These are phyloP conservation scores for Euproctis similis DNA, from an alignment of 2,888 invertebrate genomes.

Conservation along the genomic window DNA sequence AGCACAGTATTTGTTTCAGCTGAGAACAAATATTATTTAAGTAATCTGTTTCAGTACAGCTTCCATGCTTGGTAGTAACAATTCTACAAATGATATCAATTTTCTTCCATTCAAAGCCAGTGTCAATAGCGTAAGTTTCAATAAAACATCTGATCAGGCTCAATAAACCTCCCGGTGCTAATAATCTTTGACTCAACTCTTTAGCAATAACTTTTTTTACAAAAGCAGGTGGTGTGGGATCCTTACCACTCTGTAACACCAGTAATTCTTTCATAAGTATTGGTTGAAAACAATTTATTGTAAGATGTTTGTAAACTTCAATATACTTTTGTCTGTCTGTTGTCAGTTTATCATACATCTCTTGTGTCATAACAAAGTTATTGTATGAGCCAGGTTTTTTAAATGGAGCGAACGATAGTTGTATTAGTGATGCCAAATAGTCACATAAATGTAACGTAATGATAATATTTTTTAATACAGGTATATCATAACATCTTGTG, in stretches of 20 bases:
- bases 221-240: constrained; percentile 77
- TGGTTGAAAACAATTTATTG: constrained; percentile 75
- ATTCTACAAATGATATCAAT: constrained; percentile 80
- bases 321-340: constrained; percentile 69
- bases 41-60: constrained; percentile 60
- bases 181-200: constrained; percentile 76
- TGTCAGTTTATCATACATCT: constrained; percentile 67
- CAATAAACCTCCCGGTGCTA: constrained; percentile 78
- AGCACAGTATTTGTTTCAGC: constrained; percentile 60
- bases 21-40: constrained; percentile 71
- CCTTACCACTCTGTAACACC: constrained; percentile 73
- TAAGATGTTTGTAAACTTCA: constrained; percentile 64
- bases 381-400: constrained; percentile 71
- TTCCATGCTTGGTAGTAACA: constrained; percentile 73
- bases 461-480: constrained; percentile 74
- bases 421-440: constrained; percentile 80
- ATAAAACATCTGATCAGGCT: constrained; percentile 80
- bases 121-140: constrained; percentile 70
- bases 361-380: constrained; percentile 72
- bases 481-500: constrained; percentile 57
- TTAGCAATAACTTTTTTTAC: constrained; percentile 76
- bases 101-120: constrained; percentile 79
- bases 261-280: constrained; percentile 81
- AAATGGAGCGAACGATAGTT: constrained; percentile 80
- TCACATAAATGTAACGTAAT: constrained; percentile 74